These are phyloP conservation scores for Pleuronectes platessa DNA, from an alignment of 2,113 vertebrate species.

Conservation along the genomic window DNA sequence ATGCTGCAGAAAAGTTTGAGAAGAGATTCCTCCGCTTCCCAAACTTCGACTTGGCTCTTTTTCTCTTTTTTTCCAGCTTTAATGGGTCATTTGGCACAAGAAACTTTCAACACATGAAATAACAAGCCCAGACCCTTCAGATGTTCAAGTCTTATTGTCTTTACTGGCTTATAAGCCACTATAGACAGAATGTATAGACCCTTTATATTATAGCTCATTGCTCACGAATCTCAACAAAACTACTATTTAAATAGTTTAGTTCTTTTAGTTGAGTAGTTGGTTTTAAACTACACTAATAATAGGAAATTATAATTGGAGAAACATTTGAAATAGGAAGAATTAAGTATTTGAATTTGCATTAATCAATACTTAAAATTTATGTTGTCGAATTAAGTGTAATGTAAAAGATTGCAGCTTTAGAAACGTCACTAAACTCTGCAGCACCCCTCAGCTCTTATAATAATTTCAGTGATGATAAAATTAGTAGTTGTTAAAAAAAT, in stretches of 20 bases:
- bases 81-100: constrained; percentile 32
- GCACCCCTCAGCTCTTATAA: no score
- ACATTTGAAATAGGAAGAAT: neutral
- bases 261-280: no score
- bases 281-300: neutral
- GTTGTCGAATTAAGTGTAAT: no score
- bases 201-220: constrained; percentile 1
- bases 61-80: constrained; percentile 4
- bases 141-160: neutral
- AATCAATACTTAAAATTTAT: no score
- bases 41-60: neutral
- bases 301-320: no score
- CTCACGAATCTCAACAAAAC: neutral
- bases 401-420: no score
- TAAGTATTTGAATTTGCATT: neutral
- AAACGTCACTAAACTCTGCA: no score
- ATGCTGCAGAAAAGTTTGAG: constrained; percentile 27
- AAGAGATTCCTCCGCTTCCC: constrained; percentile 10
- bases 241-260: no score
- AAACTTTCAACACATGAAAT: neutral
- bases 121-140: neutral
- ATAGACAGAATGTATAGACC: neutral
- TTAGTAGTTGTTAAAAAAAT: no score
- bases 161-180: neutral
- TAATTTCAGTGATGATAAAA: no score